Conservation (phyloP, 2,888 invertebrate species). For the Cephus nigrinus region DNA sequence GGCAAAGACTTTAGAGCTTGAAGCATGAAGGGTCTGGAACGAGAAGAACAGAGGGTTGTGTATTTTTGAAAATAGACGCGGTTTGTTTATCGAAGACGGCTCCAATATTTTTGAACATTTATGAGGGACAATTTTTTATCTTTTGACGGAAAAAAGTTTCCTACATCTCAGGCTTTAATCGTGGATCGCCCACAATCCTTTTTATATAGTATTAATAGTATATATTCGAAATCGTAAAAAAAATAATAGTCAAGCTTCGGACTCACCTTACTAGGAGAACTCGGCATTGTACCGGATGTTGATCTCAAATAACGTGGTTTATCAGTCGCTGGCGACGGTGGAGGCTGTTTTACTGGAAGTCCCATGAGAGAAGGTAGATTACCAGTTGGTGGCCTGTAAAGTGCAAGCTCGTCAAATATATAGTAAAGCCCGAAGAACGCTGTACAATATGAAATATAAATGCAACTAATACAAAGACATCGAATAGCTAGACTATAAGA, state of each 20-base stretch:
- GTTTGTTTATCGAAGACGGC: too few relatives aligned
- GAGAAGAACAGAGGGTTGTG: too few relatives aligned
- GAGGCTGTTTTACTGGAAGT: slow-evolving; percentile 8
- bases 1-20: too few relatives aligned
- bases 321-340: neutral
- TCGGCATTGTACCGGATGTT: slow-evolving; percentile 6
- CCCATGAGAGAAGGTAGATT: slow-evolving; percentile 7
- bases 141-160: too few relatives aligned
- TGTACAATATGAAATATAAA: neutral
- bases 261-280: slow-evolving; percentile 18
- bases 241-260: neutral
- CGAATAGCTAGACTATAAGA: neutral
- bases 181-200: neutral
- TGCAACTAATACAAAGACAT: neutral
- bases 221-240: neutral
- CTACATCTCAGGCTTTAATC: neutral
- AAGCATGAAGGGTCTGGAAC: too few relatives aligned
- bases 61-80: too few relatives aligned
- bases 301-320: slow-evolving; percentile 17
- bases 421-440: neutral
- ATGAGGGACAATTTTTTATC: too few relatives aligned
- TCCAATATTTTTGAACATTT: too few relatives aligned
- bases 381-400: neutral
- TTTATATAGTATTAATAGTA: neutral
- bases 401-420: neutral